Evolutionary conservation across 2,888 invertebrate species (phyloP), one percentile per base, ranked within the genome.

Genomic region (Ypsolopha sequella): DNA sequence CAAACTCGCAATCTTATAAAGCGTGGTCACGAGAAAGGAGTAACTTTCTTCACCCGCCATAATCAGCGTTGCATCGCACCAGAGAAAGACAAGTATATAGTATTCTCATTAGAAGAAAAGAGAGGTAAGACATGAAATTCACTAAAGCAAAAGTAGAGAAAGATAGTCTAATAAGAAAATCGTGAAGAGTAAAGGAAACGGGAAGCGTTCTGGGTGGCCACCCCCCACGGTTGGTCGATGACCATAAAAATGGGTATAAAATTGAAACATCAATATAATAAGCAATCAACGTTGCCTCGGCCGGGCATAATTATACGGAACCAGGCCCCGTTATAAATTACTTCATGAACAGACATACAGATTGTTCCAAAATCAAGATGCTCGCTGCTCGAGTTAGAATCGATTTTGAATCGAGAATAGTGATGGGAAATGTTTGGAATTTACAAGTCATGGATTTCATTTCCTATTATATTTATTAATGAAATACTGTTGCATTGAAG

Each of bases 201-300:
- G 39, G 58, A 56, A 55, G 57, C 73, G 54, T 71, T 76, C 70
- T 84, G 87, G 86, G 86, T 86, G 87, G 86, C 77, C 88, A 88
- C 88, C 88, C 87, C 88, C 86, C 84, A 87, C 77, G 73, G 84
- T 79, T 85, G 87, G 85, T 71, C 86, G 80, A 86, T 87, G 87
- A 79, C 85, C 86, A 85, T 86, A 86, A 86, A 85, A 86, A 86
- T 86, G 82, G 76, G 80, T 82, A 84, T 85, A 86, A 86, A 86
- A 86, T 86, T 86, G 85, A 86, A 85, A 85, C 86, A 86, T 86
- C 86, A 86, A 86, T 85, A 86, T 85, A 85, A 86, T 86, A 86
- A 84, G 85, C 84, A 86, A 86, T 85, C 85, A 86, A 76, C 78
- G 71, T 65, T 66, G 69, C 63, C 63, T 64, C 65, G 72, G 64